Evolutionary conservation across 2,113 vertebrate genomes (phyloP), one percentile per base, ranked within the genome.

Genomic region (Eulemur rufifrons): DNA sequence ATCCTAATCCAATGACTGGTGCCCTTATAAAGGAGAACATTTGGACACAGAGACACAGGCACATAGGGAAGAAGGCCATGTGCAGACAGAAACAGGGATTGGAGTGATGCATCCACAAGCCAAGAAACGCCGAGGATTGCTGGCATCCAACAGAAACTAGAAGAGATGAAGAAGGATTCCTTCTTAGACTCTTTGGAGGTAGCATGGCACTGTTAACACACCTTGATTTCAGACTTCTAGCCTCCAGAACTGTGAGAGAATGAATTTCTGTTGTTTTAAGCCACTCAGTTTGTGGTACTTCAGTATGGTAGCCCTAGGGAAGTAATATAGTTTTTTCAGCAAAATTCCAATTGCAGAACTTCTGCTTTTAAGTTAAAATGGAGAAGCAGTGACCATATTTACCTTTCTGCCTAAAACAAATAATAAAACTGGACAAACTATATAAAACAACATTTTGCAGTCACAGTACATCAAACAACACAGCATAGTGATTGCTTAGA

Each of bases 401-500:
- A 39, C 11, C 47, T 25, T 87, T 45, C 52, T 88, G 34, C 27
- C 11, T 45, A 18, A 61, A 88, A 78, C 52, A 90, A 77, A 68
- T 61, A 27, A 69, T 34, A 47, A 85, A 85, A 61, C 13, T 45
- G 42, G 42, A 78, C 37, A 83, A 88, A 68, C 68, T 39, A 69
- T 69, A 86, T 63, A 50, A 89, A 95, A 77, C 69, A 66, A 86
- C 42, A 64, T 88, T 94, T 93, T 91, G 14, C 37, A 91, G 66
- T 56, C 74, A 82, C 8, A 56, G 64, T 5, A 59, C 47, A 81
- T 82, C 76, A 90, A 94, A 50, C 0, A 56, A 37, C 59, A 54
- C 10, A 76, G 42, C 11, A 68, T 10, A 56, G 61, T 63, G 59
- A 88, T 63, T 87, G 42, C 23, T 91, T 71, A 37, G 23, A 91